phyloP scores from a whole-genome alignment of 1,140 invertebrate genomes.

The Meloidogyne floridensis region DNA sequence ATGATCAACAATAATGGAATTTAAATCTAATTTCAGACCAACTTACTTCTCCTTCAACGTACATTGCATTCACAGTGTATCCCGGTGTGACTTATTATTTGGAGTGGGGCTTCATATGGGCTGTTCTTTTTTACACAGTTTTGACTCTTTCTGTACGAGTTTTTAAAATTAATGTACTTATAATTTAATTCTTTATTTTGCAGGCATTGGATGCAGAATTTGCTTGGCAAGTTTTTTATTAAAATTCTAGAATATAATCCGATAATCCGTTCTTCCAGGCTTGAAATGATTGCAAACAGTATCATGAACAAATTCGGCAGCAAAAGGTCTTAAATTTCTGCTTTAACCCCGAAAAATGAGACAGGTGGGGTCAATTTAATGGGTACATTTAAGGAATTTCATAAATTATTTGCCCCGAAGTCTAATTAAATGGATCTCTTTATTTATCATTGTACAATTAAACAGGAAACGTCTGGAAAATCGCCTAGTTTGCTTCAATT shows the following conservation, averaged over 20 bases:
- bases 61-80: conserved; percentile 61
- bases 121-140: conserved; percentile 60
- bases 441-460: too few species aligned
- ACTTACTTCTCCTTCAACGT: conserved; percentile 45
- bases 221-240: conserved; percentile 50
- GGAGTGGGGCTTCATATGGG: conserved; percentile 60
- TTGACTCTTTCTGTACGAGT: conserved; percentile 52
- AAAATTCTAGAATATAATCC: conserved; percentile 20
- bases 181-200: neutral
- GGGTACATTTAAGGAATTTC: too few species aligned
- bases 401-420: too few species aligned
- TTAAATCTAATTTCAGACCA: conserved; percentile 46
- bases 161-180: neutral
- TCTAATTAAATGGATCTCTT: too few species aligned
- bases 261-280: conserved; percentile 47
- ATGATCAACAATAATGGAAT: too few species aligned
- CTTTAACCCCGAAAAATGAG: too few species aligned
- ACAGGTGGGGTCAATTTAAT: too few species aligned
- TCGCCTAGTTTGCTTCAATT: conserved; percentile 41
- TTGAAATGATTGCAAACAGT: conserved; percentile 62
- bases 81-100: conserved; percentile 59
- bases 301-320: conserved; percentile 60
- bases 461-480: conserved; percentile 43
- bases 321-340: conserved; percentile 8
- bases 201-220: conserved; percentile 57